Conservation (phyloP, 2,113 vertebrate genomes). For the Otocyon megalotis region DNA sequence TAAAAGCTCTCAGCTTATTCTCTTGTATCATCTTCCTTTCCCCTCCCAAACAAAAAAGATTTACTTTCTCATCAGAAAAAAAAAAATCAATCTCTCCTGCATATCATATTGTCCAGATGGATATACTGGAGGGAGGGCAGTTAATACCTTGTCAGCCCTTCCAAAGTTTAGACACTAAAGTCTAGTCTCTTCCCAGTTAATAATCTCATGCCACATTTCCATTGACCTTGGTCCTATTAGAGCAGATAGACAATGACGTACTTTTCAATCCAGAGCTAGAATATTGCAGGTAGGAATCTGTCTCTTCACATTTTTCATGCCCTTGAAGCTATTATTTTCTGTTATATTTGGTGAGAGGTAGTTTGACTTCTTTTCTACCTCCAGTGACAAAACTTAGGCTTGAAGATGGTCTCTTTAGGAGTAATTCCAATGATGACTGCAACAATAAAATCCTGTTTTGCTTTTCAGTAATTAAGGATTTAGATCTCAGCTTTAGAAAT, state of each 20-base stretch:
- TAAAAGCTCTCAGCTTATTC: background rate
- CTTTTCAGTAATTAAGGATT: background rate
- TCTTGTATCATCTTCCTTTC: background rate
- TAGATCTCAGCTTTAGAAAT: background rate
- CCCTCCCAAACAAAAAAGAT: background rate
- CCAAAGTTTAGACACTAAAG: background rate
- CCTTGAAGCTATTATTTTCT: background rate
- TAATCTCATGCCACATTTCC: background rate
- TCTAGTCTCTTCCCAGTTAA: background rate
- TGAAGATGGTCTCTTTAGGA: background rate
- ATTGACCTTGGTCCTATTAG: background rate
- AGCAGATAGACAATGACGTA: background rate
- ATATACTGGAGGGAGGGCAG: fast-evolving
- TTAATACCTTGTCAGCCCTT: background rate
- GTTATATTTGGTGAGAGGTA: background rate
- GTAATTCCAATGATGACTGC: background rate
- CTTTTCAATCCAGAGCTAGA: background rate
- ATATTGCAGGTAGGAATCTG: no score
- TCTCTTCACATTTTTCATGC: background rate
- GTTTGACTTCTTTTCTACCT: background rate
- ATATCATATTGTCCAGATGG: background rate
- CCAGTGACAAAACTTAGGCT: background rate
- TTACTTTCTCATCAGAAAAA: background rate
- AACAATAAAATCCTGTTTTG: background rate
- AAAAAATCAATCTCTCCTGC: background rate